Percentiles rank a stretch among this genome's conserved stretches.
Evolutionary conservation across 2,113 vertebrate species (phyloP).

Genomic region (Tringa solitaria): DNA sequence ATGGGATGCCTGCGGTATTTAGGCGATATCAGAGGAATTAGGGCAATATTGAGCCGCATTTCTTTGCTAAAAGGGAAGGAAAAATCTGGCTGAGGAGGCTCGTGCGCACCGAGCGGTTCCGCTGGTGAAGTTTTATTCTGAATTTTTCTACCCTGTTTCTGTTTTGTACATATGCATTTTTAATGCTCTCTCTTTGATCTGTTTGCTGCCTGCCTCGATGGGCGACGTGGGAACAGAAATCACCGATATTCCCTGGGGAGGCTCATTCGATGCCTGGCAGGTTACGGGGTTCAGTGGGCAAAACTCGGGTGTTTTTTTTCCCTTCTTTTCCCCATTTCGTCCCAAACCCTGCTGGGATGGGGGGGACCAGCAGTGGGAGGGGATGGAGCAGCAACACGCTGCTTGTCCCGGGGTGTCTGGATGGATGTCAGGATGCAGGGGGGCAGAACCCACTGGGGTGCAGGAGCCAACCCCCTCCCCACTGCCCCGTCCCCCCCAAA

Average conservation of each 20-base stretch:
- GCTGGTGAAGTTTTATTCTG: not conserved
- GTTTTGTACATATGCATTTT: not conserved
- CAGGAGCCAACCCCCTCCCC: not conserved
- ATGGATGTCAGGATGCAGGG: not conserved
- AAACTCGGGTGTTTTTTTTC: fast-evolving
- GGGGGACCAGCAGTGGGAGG: not conserved
- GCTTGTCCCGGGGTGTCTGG: not conserved
- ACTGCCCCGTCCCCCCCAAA: not conserved
- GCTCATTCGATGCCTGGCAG: fast-evolving
- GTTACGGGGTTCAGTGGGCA: fast-evolving
- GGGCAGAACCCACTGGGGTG: not conserved
- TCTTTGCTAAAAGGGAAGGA: not conserved
- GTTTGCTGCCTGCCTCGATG: not conserved
- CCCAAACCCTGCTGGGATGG: not conserved
- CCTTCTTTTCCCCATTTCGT: not conserved
- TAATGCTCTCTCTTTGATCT: not conserved
- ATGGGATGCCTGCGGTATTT: not conserved
- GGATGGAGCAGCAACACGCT: fast-evolving
- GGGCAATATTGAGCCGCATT: not conserved
- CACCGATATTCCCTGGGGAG: fast-evolving
- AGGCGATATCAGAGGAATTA: fast-evolving
- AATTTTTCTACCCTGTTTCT: not conserved
- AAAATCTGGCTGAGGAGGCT: not conserved
- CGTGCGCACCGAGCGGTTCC: fast-evolving
- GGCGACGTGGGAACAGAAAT: not conserved